Conservation (phyloP, 2,113 vertebrate genomes). For the Pelecanoides urinatrix region DNA sequence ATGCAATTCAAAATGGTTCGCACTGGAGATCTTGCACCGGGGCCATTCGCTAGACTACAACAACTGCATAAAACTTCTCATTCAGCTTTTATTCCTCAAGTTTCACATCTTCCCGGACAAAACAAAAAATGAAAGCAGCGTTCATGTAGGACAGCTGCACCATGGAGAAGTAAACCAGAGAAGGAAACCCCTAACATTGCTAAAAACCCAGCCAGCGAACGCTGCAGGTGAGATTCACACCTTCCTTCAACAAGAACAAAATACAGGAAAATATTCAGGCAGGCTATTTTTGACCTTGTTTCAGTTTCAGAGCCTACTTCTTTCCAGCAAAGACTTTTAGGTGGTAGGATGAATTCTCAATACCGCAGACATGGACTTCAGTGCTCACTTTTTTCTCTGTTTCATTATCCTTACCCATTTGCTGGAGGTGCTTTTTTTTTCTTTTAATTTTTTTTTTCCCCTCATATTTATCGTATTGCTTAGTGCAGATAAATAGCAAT, state of each 20-base stretch:
- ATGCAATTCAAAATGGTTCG: fast-evolving
- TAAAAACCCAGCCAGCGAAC: not conserved
- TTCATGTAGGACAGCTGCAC: not conserved
- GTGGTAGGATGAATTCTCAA: not conserved
- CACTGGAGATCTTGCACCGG: fast-evolving
- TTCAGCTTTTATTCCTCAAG: not conserved
- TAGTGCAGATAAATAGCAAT: fast-evolving
- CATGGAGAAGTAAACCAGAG: not conserved
- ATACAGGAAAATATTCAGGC: not conserved
- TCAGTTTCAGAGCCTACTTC: not conserved
- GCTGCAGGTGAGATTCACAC: fast-evolving
- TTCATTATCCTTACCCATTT: not conserved
- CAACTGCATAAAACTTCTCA: not conserved
- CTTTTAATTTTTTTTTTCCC: not conserved
- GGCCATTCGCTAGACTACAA: not conserved
- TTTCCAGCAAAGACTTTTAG: not conserved
- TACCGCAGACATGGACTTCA: fast-evolving
- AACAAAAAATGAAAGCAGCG: not conserved
- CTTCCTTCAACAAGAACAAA: not conserved
- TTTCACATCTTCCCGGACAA: not conserved
- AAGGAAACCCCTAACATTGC: not conserved
- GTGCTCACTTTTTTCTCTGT: not conserved
- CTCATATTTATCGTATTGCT: not conserved
- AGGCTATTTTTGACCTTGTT: not conserved
- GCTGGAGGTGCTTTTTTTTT: not conserved